phyloP scores from a whole-genome alignment of 1,140 invertebrate species.

The Aricia agestis region DNA sequence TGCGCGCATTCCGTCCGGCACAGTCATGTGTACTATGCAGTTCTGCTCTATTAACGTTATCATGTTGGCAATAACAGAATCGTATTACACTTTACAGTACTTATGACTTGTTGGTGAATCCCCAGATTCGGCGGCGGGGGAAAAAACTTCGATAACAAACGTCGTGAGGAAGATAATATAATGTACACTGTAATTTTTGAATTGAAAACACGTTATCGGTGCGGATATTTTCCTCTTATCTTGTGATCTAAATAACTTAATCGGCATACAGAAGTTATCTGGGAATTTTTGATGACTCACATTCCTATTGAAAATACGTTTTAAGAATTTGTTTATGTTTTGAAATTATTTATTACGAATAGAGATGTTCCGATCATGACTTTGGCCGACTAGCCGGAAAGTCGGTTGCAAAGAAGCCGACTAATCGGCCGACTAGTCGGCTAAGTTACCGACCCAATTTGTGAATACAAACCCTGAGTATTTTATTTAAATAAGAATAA shows the following conservation, averaged over 20 bases:
- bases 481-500: too few species aligned
- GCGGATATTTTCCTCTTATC: conserved; percentile 1
- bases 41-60: conserved; percentile 65
- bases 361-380: too few species aligned
- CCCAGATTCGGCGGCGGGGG: not conserved
- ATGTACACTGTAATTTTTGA: not conserved
- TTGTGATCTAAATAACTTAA: not conserved
- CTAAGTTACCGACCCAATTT: too few species aligned
- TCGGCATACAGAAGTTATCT: not conserved
- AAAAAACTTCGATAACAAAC: not conserved
- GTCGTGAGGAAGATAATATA: not conserved
- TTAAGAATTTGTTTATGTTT: not conserved
- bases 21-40: conserved; percentile 45
- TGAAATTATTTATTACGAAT: not conserved
- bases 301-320: not conserved
- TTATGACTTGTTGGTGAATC: conserved; percentile 20
- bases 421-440: too few species aligned
- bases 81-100: conserved; percentile 45
- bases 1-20: conserved; percentile 51
- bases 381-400: too few species aligned
- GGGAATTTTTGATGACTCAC: not conserved
- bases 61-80: conserved; percentile 56
- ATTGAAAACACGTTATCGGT: not conserved
- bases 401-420: too few species aligned
- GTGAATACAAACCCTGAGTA: too few species aligned